These are phyloP conservation scores for Chiloscyllium punctatum DNA, from an alignment of 2,797 vertebrate species.

Conservation along the genomic window DNA sequence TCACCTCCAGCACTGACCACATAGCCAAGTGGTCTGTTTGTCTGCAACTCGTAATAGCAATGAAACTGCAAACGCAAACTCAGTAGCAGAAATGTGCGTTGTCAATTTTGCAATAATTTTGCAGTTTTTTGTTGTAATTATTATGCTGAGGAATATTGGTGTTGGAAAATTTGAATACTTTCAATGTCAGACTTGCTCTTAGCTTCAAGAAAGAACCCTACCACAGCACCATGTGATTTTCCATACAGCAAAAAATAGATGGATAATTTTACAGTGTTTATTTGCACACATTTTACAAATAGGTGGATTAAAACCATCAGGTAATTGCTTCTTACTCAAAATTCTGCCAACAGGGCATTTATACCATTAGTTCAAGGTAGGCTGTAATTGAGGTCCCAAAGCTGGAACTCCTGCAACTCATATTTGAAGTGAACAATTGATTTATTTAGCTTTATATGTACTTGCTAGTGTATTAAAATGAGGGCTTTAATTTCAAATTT, in stretches of 20 bases:
- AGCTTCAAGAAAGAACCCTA: background rate
- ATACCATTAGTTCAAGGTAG: background rate
- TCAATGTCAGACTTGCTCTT: background rate
- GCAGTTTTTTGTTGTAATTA: background rate
- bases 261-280: background rate
- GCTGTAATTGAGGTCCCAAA: background rate
- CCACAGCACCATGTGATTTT: background rate
- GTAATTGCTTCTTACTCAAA: background rate
- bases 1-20: background rate
- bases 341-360: background rate
- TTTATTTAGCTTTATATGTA: background rate
- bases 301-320: background rate
- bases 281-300: background rate
- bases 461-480: background rate
- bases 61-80: background rate
- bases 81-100: background rate
- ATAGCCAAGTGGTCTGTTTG: background rate
- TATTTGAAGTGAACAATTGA: background rate
- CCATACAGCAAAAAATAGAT: background rate
- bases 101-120: background rate
- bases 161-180: background rate
- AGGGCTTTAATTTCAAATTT: background rate
- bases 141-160: background rate
- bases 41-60: background rate
- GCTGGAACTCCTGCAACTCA: background rate